Evolutionary conservation across 2,113 vertebrate species (phyloP).

Genomic region (Calyptomena viridis): DNA sequence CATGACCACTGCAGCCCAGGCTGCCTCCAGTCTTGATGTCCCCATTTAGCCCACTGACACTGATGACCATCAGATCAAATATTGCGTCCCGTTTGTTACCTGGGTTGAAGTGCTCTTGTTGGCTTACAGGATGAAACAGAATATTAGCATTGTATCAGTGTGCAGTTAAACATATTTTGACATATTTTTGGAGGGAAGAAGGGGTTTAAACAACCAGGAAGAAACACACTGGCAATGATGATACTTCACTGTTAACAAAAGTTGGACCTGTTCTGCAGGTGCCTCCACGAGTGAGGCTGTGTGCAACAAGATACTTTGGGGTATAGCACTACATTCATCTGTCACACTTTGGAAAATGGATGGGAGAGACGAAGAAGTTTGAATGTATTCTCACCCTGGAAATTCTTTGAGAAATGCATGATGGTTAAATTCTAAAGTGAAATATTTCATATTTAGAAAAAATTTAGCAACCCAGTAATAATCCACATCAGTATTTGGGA

Average conservation of each 20-base stretch:
- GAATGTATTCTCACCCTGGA: neutral
- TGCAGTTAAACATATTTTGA: neutral
- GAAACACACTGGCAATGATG: neutral
- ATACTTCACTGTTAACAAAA: neutral
- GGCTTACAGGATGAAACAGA: neutral
- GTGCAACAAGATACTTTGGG: neutral
- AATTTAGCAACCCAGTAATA: neutral
- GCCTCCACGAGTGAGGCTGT: neutral
- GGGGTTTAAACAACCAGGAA: accelerated
- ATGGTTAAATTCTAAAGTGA: neutral
- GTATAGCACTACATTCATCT: neutral
- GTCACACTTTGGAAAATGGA: neutral
- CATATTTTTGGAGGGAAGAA: neutral
- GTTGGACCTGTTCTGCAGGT: neutral
- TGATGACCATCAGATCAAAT: neutral
- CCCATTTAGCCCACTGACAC: neutral
- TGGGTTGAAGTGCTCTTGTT: neutral
- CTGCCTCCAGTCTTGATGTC: neutral
- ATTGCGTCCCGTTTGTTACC: neutral
- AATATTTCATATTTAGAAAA: neutral
- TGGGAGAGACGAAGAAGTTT: neutral
- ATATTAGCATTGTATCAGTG: neutral
- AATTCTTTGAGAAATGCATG: neutral
- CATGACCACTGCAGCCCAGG: neutral
- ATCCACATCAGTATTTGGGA: neutral